Base-by-base conservation (phyloP, 2,888 invertebrate species). In the Tryphoninae sp. region DNA sequence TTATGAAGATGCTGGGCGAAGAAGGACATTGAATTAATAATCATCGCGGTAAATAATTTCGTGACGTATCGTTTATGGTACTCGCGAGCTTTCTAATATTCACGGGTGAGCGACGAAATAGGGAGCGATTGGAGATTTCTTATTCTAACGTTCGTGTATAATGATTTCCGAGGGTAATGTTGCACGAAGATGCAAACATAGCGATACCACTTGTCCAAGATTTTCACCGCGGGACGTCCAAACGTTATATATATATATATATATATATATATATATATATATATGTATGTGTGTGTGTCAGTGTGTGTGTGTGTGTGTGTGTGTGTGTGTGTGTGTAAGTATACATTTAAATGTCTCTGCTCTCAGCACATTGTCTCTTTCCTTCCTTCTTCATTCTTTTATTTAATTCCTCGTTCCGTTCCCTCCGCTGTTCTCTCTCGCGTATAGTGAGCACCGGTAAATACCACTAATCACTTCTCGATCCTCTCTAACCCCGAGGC, bases 381-480 rank as follows among this genome's bases (percentile, higher is more conserved):
- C 55, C 65, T n/a, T 55, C 42, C 23, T 51, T 67, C 13, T 67
- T n/a, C 22, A 42, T 61, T 73, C 61, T 61, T 61, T 65, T 51
- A 16, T 23, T 49, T 9, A 22, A 23, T 61, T 42, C 2, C 11
- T 68, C 42, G 19, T 40, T 59, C 58, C 67, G 4, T 45, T 65
- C 61, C 19, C 51, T 68, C 58, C n/a, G 13, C 16, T 40, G 33
- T 26, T 22, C 51, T 74, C 22, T 62, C 61, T 26, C 26, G 83
- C 78, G 74, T 83, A 77, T 84, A 79, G 84, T 82, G 83, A 84
- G 84, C 75, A 85, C 86, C 86, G 83, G 86, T 85, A 88, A 89
- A 88, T 86, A 86, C 85, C 86, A 87, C 87, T 88, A 89, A 89
- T 89, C 89, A 87, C 88, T 88, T 86, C 89, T 86, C 87, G 87